Evolutionary conservation across 1,140 invertebrate species (phyloP).

Genomic region (Pseudoatta argentina): DNA sequence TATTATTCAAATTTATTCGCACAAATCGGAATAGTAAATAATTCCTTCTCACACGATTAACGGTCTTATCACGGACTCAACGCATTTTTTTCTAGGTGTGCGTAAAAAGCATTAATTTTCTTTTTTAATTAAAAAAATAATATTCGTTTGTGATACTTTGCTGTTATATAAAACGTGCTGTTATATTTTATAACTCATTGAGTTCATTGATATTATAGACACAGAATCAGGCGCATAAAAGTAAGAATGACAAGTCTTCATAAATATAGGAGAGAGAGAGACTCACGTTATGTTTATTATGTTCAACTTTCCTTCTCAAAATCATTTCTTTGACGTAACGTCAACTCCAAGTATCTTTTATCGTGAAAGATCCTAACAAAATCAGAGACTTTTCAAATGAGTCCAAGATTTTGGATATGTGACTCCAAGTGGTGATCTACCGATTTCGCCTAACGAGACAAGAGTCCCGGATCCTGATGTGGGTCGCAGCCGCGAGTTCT

Average conservation of each 20-base stretch:
- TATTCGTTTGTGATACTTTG: neutral
- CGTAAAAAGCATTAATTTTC: neutral
- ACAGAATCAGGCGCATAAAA: neutral
- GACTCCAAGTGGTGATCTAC: neutral
- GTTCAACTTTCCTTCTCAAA: neutral
- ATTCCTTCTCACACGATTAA: neutral
- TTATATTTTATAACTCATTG: neutral
- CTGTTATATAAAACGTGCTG: neutral
- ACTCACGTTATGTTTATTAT: neutral
- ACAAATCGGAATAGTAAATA: neutral
- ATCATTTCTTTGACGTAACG: neutral
- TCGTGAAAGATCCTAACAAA: neutral
- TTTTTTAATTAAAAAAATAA: neutral
- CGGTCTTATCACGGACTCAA: neutral
- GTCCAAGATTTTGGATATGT: neutral
- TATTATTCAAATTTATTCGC: neutral
- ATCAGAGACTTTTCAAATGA: neutral
- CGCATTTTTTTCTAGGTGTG: neutral
- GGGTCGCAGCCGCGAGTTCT: neutral
- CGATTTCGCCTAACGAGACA: constrained; percentile 17
- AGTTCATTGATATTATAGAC: neutral
- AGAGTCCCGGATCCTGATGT: constrained; percentile 24
- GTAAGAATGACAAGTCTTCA: neutral
- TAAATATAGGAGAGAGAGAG: too few species aligned
- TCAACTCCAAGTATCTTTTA: neutral